phyloP scores from a whole-genome alignment of 1,140 invertebrate species.

The Lerema accius region DNA sequence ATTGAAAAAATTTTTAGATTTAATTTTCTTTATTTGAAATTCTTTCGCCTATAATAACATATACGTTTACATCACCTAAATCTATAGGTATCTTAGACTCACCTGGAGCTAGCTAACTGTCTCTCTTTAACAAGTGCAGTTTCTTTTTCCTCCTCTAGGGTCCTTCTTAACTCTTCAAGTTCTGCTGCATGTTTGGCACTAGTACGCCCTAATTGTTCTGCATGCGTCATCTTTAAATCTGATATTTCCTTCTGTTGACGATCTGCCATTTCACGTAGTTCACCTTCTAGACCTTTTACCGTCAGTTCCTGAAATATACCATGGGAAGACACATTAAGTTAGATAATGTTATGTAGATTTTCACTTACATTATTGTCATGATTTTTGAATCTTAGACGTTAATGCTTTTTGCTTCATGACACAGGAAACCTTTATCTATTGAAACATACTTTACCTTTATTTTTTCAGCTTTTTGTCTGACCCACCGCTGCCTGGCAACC shows the following conservation, averaged over 20 bases:
- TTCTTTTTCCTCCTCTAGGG: constrained; percentile 65
- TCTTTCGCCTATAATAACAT: too few species aligned
- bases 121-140: constrained; percentile 68
- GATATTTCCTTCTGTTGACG: constrained; percentile 73
- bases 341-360: too few species aligned
- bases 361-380: too few species aligned
- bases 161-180: constrained; percentile 60
- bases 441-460: too few species aligned
- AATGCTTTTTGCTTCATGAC: too few species aligned
- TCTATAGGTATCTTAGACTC: not conserved
- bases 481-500: constrained; percentile 75
- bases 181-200: constrained; percentile 62
- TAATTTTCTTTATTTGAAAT: too few species aligned
- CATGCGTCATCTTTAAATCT: constrained; percentile 70
- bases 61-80: not conserved
- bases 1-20: too few species aligned
- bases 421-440: too few species aligned
- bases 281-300: constrained; percentile 77
- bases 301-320: constrained; percentile 68
- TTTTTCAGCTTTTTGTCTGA: constrained; percentile 76
- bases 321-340: too few species aligned
- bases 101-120: constrained; percentile 69
- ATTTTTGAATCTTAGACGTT: too few species aligned
- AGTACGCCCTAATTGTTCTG: constrained; percentile 56
- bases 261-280: constrained; percentile 77